Conservation (phyloP, 1,140 invertebrate genomes). For the Cydia amplana region DNA sequence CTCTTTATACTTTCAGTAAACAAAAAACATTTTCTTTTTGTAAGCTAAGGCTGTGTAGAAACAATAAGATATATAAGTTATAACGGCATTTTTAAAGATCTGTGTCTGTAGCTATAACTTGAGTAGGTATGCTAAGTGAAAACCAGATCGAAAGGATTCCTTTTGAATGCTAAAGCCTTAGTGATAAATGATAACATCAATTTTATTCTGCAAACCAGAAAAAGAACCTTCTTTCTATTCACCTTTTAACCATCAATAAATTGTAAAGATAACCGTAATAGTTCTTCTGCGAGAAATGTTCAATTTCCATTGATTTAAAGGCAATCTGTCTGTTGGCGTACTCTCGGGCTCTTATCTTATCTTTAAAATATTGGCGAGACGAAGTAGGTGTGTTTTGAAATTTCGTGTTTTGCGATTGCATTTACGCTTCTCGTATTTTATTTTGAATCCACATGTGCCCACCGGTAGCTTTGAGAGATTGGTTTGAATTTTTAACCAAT, state of each 20-base stretch:
- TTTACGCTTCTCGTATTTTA: background rate
- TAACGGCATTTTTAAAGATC: no score
- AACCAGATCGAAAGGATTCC: background rate
- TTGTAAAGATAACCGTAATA: constrained; percentile 9
- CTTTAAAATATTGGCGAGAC: constrained; percentile 2
- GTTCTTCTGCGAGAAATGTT: background rate
- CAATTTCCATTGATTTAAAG: constrained; percentile 16
- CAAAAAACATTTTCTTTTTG: background rate
- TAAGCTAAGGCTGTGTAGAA: background rate
- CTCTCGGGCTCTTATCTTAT: background rate
- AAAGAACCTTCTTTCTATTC: background rate
- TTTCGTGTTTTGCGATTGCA: background rate
- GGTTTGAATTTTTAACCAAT: constrained; percentile 7
- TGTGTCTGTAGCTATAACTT: no score
- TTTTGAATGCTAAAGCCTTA: background rate
- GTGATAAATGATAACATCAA: background rate
- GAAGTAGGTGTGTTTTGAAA: background rate
- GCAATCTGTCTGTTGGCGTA: background rate
- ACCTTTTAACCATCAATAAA: constrained; percentile 14
- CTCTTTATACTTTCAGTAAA: background rate
- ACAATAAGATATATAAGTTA: background rate
- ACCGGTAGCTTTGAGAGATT: constrained; percentile 4
- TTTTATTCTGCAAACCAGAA: background rate
- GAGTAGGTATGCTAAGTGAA: background rate
- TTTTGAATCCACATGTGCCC: background rate